Evolutionary conservation across 37 sponge, comb jelly and placozoan species (phyloP), one percentile per base, ranked within the genome.

Genomic region (Crambe crambe): DNA sequence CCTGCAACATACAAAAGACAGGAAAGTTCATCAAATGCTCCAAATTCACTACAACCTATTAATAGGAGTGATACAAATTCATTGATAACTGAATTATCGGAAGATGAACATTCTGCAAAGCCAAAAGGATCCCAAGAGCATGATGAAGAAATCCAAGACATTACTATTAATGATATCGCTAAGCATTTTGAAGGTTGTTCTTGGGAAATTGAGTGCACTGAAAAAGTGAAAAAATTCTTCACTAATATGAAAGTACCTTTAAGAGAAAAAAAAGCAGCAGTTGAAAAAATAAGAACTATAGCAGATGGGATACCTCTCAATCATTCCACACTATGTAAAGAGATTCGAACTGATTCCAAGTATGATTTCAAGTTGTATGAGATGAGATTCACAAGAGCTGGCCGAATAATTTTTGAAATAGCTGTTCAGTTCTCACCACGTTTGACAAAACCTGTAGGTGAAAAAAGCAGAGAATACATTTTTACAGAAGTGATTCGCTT

Each of bases 151-250:
- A n/a, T n/a, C n/a, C n/a, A n/a, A 35, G 68, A 68, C 17, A 37
- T 27, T 5, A 6, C 4, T 35, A 37, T 27, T 35, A 20, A 37
- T 32, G 38, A 37, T 34, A 27, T 37, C 30, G 18, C 17, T 12
- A 68, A 37, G 2, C 6, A 32, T 37, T 37, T 68, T 35, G 68
- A 68, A 37, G 68, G 68, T 12, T 68, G 37, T 32, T 12, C 68
- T 37, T 91, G 92, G 92, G 88, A 91, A 34, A 80, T 91, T 18
- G 87, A 86, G 58, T 87, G 79, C 59, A 79, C 88, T 30, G 88
- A 83, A 40, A 72, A 69, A 31, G 82, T 91, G 20, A 47, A 72
- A 75, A 91, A 91, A 47, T 58, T 64, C 37, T 38, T 91, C 21
- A 40, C 32, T 18, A 47, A 59, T 41, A 21, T 41, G 58, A 69